Percentiles rank a stretch among this genome's conserved stretches.
Evolutionary conservation across 1,140 invertebrate genomes (phyloP).

Genomic region (Acromyrmex charruanus): DNA sequence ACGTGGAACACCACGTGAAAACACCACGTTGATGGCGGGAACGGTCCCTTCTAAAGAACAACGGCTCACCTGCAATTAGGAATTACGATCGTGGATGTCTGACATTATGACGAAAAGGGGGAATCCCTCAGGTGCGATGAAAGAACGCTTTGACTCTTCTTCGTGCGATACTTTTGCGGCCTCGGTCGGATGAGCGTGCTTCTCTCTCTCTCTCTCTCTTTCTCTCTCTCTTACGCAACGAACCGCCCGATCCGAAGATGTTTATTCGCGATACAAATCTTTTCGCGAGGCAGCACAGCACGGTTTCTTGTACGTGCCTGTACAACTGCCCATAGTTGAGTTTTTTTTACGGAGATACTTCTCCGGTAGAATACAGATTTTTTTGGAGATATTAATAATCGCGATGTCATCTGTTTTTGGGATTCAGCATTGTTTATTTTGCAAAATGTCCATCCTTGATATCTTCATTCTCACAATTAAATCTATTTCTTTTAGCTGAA

Average conservation of each 20-base stretch:
- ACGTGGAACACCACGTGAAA: slow-evolving; percentile 84
- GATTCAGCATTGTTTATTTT: slow-evolving; percentile 9
- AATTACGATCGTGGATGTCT: slow-evolving; percentile 24
- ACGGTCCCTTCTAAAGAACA: slow-evolving; percentile 49
- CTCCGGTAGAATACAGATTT: background rate
- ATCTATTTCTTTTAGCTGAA: too few relatives aligned
- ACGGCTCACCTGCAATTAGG: slow-evolving; percentile 39
- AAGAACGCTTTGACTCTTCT: slow-evolving; percentile 2
- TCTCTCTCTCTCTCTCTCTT: background rate
- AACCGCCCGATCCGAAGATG: slow-evolving; percentile 1
- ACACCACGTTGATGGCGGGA: slow-evolving; percentile 74
- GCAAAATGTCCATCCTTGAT: background rate
- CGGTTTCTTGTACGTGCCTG: background rate
- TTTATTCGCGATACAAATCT: slow-evolving; percentile 45
- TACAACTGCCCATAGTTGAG: background rate
- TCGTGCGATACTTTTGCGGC: slow-evolving; percentile 16
- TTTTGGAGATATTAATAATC: slow-evolving; percentile 3
- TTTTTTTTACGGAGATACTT: background rate
- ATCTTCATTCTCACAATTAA: background rate
- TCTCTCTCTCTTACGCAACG: slow-evolving; percentile 40
- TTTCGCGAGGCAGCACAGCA: slow-evolving; percentile 3
- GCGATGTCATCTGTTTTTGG: background rate
- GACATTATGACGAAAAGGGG: slow-evolving; percentile 18
- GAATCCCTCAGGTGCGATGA: background rate
- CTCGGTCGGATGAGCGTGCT: background rate